Base-by-base conservation (phyloP, 92 coral and sea anemone genomes). In the Metridium senile region DNA sequence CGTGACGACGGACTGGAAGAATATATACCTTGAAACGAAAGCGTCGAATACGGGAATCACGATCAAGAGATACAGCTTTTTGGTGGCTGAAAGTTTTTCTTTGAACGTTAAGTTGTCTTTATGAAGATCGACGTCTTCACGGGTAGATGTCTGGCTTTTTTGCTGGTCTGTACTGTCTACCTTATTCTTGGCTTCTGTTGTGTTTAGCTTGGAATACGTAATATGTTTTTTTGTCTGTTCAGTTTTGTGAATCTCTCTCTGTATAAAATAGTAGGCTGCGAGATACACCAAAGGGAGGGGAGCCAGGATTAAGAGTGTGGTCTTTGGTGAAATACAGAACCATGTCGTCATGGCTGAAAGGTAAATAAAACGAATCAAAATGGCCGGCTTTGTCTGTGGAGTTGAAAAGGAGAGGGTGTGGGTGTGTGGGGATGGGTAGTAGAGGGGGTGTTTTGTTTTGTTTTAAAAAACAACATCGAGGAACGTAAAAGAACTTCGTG, bases 271-370 rank as follows among this genome's bases (percentile, higher is more conserved):
- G 64, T 90, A 90, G 76, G 82, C 83, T 58, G 80, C 76, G 33
- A 90, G 82, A 25, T 62, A 70, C 29, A 90, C 63, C 11, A 90
- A 56, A 23, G 88, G 43, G 76, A 76, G 63, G 72, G 87, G 84
- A 9, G 84, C 88, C 84, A 87, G 49, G 30, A 87, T 74, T 26
- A 83, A 49, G 21, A 87, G 39, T 0, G 95, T 90, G 62, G 78
- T 82, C 34, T 68, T 87, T 33, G 95, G 95, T 13, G 95, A 83
- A 25, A 83, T 69, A 57, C 91, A 87, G 19, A 88, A 67, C 95
- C 95, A 90, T 28, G 95, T 90, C 29, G 95, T 90, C 85, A 90
- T 75, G 4, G 59, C 59, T 54, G 25, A 54, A 54, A 54, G 25
- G 13, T 13, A 39, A 39, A 39, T 6, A 39, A 39, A 39, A 39